phyloP scores from a whole-genome alignment of 2,797 vertebrate genomes.

The Aulostomus chinensis region DNA sequence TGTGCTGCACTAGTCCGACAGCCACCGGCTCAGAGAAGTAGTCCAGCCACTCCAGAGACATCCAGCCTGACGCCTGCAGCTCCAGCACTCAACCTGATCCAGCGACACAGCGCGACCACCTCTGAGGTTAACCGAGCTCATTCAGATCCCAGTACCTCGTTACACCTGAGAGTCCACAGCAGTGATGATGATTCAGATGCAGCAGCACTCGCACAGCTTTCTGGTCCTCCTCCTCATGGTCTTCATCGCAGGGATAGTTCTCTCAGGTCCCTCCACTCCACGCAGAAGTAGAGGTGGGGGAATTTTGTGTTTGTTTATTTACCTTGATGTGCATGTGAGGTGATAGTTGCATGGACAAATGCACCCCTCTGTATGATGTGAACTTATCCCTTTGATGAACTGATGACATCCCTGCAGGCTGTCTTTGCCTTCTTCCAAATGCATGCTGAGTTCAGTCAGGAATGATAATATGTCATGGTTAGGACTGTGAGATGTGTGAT shows the following conservation, averaged over 20 bases:
- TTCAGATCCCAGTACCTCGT: background rate
- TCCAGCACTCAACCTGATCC: conserved; percentile 10
- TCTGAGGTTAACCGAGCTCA: background rate
- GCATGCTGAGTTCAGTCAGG: conserved; percentile 24
- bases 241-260: conserved; percentile 63
- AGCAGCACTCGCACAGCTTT: conserved; percentile 48
- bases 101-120: background rate
- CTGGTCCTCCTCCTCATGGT: conserved; percentile 52
- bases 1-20: conserved; percentile 67
- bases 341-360: background rate
- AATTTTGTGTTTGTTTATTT: background rate
- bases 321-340: background rate
- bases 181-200: conserved; percentile 43
- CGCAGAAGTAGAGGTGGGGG: conserved; percentile 74
- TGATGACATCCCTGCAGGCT: conserved; percentile 3
- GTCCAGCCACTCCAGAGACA: conserved; percentile 51
- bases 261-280: conserved; percentile 47
- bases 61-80: conserved; percentile 28
- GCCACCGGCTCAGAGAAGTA: conserved; percentile 58
- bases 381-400: background rate
- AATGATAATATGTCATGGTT: conserved; percentile 16
- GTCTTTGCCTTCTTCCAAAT: conserved; percentile 15
- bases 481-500: too few relatives aligned
- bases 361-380: background rate
- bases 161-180: conserved; percentile 34